Evolutionary conservation across 2,888 invertebrate species (phyloP).

Genomic region (Clitarchus hookeri): DNA sequence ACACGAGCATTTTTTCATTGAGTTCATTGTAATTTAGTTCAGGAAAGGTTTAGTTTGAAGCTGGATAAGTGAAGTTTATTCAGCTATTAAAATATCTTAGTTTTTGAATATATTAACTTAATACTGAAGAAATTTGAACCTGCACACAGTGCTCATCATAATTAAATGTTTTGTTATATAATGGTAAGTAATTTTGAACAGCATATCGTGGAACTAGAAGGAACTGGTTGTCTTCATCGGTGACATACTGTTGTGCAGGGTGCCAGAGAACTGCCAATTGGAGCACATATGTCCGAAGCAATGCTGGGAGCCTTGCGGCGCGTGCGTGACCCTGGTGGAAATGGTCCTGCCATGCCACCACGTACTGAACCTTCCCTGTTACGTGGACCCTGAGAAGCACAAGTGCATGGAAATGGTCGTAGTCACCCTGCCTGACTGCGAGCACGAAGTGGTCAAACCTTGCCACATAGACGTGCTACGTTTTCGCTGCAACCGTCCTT

Average conservation of each 20-base stretch:
- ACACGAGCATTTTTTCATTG: too few species aligned
- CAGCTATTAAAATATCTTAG: too few species aligned
- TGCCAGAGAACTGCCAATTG: conserved; percentile 52
- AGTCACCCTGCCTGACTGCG: conserved; percentile 49
- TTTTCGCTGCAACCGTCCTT: conserved; percentile 58
- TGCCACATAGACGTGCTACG: conserved; percentile 53
- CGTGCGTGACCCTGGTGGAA: conserved; percentile 55
- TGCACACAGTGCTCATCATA: too few species aligned
- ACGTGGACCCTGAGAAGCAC: conserved; percentile 54
- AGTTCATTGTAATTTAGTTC: too few species aligned
- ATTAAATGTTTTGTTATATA: too few species aligned
- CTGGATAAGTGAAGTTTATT: too few species aligned
- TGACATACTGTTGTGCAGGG: conserved; percentile 25
- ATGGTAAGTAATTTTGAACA: too few species aligned
- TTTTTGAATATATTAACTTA: too few species aligned
- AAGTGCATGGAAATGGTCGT: conserved; percentile 51
- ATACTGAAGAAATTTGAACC: too few species aligned
- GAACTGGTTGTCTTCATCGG: too few species aligned
- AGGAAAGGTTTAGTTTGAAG: too few species aligned
- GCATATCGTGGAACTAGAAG: too few species aligned
- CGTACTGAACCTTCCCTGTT: conserved; percentile 55
- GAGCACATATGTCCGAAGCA: conserved; percentile 59
- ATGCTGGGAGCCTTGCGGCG: conserved; percentile 57
- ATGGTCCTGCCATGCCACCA: conserved; percentile 61
- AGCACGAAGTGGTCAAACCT: conserved; percentile 54